phyloP scores from a whole-genome alignment of 1,140 invertebrate genomes.

The Stratiolaelaps scimitus region DNA sequence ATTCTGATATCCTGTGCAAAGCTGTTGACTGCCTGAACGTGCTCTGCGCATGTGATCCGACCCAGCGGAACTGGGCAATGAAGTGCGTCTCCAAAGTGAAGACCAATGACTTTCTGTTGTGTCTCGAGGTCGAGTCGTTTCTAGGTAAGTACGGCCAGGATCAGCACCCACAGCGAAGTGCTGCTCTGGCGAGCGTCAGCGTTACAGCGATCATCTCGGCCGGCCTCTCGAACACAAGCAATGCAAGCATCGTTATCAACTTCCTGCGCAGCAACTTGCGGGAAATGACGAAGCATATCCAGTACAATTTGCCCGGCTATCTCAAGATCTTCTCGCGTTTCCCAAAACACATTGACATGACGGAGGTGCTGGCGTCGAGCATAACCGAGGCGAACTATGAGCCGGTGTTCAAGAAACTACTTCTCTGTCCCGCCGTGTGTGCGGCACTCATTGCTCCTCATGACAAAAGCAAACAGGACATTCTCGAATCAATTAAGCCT shows the following conservation, averaged over 20 bases:
- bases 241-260: neutral
- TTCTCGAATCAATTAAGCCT: neutral
- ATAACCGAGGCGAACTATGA: conserved; percentile 24
- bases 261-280: neutral
- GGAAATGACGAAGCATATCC: neutral
- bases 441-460: conserved; percentile 2
- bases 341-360: conserved; percentile 22
- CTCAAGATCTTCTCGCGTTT: conserved; percentile 14
- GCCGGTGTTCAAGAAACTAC: neutral
- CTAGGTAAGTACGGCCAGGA: neutral
- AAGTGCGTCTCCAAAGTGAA: conserved; percentile 8
- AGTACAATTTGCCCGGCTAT: conserved; percentile 21
- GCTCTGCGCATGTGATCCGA: neutral
- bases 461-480: conserved; percentile 13
- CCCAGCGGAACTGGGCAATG: neutral
- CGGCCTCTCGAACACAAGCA: conserved; percentile 1
- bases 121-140: conserved; percentile 12
- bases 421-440: conserved; percentile 8
- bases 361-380: conserved; percentile 3
- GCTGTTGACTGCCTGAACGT: conserved; percentile 7
- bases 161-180: conserved; percentile 5
- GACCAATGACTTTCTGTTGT: conserved; percentile 4
- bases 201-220: conserved; percentile 6
- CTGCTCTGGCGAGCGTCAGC: conserved; percentile 8
- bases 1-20: neutral